A percentile compares a stretch with the other conserved stretches of the same genome.
Evolutionary conservation across 1,140 invertebrate genomes (phyloP).

Genomic region (Danaus melanippus): DNA sequence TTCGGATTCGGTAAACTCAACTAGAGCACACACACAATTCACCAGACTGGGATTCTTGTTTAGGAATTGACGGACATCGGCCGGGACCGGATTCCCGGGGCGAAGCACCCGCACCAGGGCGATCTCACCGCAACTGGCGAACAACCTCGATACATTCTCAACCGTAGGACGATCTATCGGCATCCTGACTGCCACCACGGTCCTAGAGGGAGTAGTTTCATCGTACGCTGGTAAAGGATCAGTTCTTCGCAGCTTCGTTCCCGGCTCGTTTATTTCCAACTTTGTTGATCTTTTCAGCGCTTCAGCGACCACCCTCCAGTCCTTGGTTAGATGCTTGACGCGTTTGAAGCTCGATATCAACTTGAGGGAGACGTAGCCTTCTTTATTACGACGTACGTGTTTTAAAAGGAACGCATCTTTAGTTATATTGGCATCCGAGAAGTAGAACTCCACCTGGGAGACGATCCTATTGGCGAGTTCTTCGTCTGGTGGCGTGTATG

Average conservation of each 20-base stretch:
- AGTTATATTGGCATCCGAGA: constrained; percentile 94
- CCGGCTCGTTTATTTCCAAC: constrained; percentile 90
- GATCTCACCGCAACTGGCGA: constrained; percentile 89
- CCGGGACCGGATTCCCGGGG: constrained; percentile 89
- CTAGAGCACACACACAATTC: constrained; percentile 87
- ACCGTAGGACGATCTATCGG: constrained; percentile 88
- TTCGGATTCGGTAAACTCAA: constrained; percentile 92
- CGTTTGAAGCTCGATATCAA: constrained; percentile 94
- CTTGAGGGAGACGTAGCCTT: constrained; percentile 95
- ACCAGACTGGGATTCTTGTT: constrained; percentile 91
- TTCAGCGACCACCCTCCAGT: constrained; percentile 92
- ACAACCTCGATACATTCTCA: constrained; percentile 90
- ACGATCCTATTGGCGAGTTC: constrained; percentile 84
- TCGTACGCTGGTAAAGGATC: constrained; percentile 91
- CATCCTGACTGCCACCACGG: constrained; percentile 88
- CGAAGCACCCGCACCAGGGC: constrained; percentile 87
- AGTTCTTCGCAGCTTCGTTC: constrained; percentile 90
- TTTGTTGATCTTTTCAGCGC: constrained; percentile 85
- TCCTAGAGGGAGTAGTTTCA: constrained; percentile 91
- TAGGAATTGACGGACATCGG: constrained; percentile 90
- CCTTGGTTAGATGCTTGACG: constrained; percentile 92
- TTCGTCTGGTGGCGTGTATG: constrained; percentile 77
- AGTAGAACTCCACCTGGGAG: constrained; percentile 92
- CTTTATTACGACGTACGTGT: constrained; percentile 94
- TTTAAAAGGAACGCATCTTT: constrained; percentile 96